Base-by-base conservation (phyloP, 2,797 vertebrate genomes). In the Periparus ater region DNA sequence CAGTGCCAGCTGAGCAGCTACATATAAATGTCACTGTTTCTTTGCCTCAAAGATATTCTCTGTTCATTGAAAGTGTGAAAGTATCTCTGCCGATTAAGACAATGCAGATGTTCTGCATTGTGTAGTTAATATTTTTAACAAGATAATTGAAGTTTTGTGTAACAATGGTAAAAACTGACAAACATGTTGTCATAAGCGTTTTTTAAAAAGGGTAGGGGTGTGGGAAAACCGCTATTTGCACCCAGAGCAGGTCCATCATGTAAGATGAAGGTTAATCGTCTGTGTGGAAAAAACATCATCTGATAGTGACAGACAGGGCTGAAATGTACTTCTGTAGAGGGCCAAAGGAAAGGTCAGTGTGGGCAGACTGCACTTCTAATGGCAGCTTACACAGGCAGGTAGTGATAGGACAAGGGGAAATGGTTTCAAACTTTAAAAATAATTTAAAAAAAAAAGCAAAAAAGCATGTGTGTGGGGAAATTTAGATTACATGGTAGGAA, bases 121-220 rank as follows among this genome's bases (percentile, higher is more conserved):
- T 3, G 5, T 38, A 53, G 12, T 47, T 61, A 20, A 5, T 47
- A 27, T 61, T 66, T 91, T 66, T 40, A 74, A 45, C 10, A 44
- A 16, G 29, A 38, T 3, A 74, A 40, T 3, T 16, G 32, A 34
- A 4, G 7, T n/a, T 90, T 88, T 62, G 17, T 16, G 2, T 36
- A 62, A 44, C 48, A 47, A 25, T 14, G 8, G 15, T 30, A 23
- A 79, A 86, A 82, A 45, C 7, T 3, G 11, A 48, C 11, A 47
- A 51, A 34, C 5, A 15, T 29, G 20, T 1, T 30, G 10, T 32
- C 26, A 27, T 23, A 36, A 57, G 9, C 10, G n/a, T n/a, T 63
- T 71, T 79, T 50, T 53, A 0, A 17, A 58, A 71, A 61, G 6
- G 11, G 10, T 20, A 6, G 11, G 2, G 1, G 7, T 0, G 3